Base-by-base conservation (phyloP, 2,888 invertebrate genomes). In the Nebria salina region DNA sequence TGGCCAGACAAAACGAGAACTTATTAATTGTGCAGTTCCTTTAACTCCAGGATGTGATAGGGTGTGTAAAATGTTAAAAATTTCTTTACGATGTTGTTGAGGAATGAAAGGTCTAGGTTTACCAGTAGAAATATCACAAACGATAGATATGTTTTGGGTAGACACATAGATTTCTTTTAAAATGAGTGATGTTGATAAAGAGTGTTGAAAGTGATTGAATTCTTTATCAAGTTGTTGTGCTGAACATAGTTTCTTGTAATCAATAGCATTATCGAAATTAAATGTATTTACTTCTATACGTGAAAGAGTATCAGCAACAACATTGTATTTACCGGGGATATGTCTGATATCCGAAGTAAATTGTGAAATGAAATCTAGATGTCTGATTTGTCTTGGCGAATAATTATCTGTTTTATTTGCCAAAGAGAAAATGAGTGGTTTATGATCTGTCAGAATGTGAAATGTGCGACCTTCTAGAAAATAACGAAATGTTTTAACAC, bases 401-500 rank as follows among this genome's bases (percentile, higher is more conserved):
- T 75, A 64, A 1, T 85, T 85, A 8, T 85, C 85, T 9, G 84
- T 64, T 7, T 84, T 84, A 74, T 84, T 82, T 6, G 72, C 20
- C 74, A 88, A 86, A 0, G 87, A 86, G 70, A 82, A 86, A 0
- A 82, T 84, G 6, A 87, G 81, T 3, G 86, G 86, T 66, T 86
- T 87, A 78, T 86, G 87, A 83, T 87, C 86, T 0, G 87, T 88
- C 15, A 83, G 64, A n/a, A 75, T 13, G 25, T 54, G 34, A 75
- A n/a, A 75, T 25, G 25, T 74, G 54, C 41, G 9, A 73, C 15
- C 15, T 73, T 73, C 20, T 73, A 26, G 86, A 84, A 87, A 85
- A 65, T 86, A 84, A 8, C 85, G 82, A 82, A 87, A 87, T n/a
- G n/a, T n/a, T n/a, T n/a, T n/a, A 0, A 87, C 83, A 0, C 85